Evolutionary conservation across 2,113 vertebrate species (phyloP).

Genomic region (Nothocercus nigrocapillus): DNA sequence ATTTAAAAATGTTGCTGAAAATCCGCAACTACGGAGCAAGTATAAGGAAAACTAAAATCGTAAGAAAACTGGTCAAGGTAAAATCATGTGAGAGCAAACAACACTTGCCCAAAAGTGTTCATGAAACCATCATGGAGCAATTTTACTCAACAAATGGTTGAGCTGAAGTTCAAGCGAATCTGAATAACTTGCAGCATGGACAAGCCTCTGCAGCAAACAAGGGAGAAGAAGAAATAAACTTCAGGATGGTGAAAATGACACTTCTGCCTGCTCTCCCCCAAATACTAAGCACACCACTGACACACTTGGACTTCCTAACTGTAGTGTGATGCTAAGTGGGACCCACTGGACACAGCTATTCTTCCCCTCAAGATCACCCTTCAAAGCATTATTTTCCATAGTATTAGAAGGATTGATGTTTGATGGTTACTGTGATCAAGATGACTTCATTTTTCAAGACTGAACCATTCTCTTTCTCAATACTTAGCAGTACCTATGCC

Average conservation of each 20-base stretch:
- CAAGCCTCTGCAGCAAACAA: not conserved
- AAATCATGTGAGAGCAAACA: not conserved
- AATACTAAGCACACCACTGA: not conserved
- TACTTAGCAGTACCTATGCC: not conserved
- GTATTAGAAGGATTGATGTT: not conserved
- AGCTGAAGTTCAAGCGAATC: not conserved
- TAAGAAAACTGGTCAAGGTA: not conserved
- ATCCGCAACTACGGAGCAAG: not conserved
- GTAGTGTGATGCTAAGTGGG: not conserved
- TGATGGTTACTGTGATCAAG: not conserved
- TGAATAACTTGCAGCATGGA: not conserved
- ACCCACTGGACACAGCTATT: not conserved
- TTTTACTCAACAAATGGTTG: not conserved
- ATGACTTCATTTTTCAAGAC: not conserved
- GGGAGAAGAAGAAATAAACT: not conserved
- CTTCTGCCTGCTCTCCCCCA: not conserved
- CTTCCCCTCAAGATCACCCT: not conserved
- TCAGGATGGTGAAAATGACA: not conserved
- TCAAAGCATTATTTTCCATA: not conserved
- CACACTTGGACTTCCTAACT: not conserved
- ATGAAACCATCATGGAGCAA: not conserved
- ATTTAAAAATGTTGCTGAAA: not conserved
- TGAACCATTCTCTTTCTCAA: not conserved
- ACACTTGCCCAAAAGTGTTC: not conserved
- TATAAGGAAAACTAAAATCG: not conserved